Base-by-base conservation (phyloP, 2,113 vertebrate genomes). In the Anser cygnoides region DNA sequence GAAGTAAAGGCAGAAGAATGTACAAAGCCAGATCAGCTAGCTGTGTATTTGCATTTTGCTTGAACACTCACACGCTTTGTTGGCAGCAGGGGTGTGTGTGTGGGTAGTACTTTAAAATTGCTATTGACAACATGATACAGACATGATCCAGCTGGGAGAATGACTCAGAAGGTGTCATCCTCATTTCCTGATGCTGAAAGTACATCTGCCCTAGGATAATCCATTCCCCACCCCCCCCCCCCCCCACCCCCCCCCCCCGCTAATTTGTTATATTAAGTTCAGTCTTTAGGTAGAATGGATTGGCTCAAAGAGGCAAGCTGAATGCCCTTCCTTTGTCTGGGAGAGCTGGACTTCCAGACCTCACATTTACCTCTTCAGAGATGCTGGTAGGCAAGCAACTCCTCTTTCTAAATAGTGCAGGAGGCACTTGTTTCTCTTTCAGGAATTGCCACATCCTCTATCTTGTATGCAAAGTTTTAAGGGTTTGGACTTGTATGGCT, bases 91-190 rank as follows among this genome's bases (percentile, higher is more conserved):
- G 35, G n/a, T 71, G 68, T 63, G 37, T 41, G 37, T 19, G 50
- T 25, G 22, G 23, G 26, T 29, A 65, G 62, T 61, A 54, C 79
- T n/a, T 28, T 70, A 78, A 93, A 85, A 86, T 80, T 90, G 12
- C 18, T 73, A 6, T 70, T 93, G 58, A 54, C 63, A 76, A 25
- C 49, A 49, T 28, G 58, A 84, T 46, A 23, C 65, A 91, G 81
- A 61, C 2, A 2, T 87, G 66, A 76, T 73, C 49, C 62, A 66
- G 35, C n/a, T 92, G 88, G 44, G 63, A 90, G 58, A 66, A 87
- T 86, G 88, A 93, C 41, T 94, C 95, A 93, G 90, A 88, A 94
- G 66, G 11, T 20, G 59, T 75, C 54, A 80, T 86, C 15, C 35
- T 88, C 28, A 41, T 88, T 92, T 96, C 31, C 72, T 62, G 67